Base-by-base conservation (phyloP, 2,888 invertebrate species). In the Andrena chrysosceles region DNA sequence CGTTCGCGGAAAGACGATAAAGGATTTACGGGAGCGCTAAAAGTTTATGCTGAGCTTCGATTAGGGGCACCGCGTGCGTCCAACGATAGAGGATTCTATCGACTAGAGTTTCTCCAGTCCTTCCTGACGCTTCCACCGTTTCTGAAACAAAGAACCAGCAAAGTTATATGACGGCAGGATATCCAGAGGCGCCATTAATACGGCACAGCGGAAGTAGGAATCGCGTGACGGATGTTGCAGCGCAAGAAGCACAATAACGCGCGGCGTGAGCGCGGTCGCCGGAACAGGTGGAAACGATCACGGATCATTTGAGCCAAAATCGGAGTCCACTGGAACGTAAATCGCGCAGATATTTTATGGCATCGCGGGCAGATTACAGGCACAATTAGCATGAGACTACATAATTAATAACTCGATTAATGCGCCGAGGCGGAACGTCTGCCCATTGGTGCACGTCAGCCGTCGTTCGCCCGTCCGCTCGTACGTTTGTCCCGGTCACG, bases 321-420 rank as follows among this genome's bases (percentile, higher is more conserved):
- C 79, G 16, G 83, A 31, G 16, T 63, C 81, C 74, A 26, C 31
- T 68, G 70, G 35, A 33, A 81, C 85, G 87, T 82, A 86, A 90
- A 89, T 89, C 87, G 86, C 82, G 77, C 79, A 84, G 88, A 85
- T 88, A 91, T 90, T 91, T 90, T 88, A 89, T 86, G 77, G 85
- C 70, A 86, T 69, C 81, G 85, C 84, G 78, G 85, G 82, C 90
- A 90, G 91, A 92, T 93, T 93, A 91, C 89, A 90, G 89, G 91
- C 86, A 88, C 92, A 92, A 93, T 93, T 93, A 93, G 91, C 91
- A 91, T 91, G 87, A 90, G 91, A 92, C 92, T 92, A 92, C 91
- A 93, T 92, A 93, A 93, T 93, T 92, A 92, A 93, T 93, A 89
- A 91, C 89, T 87, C 87, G 91, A 93, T 93, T 92, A 92, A 93